phyloP scores from a whole-genome alignment of 2,797 vertebrate species.

The Sebastes iracundus region DNA sequence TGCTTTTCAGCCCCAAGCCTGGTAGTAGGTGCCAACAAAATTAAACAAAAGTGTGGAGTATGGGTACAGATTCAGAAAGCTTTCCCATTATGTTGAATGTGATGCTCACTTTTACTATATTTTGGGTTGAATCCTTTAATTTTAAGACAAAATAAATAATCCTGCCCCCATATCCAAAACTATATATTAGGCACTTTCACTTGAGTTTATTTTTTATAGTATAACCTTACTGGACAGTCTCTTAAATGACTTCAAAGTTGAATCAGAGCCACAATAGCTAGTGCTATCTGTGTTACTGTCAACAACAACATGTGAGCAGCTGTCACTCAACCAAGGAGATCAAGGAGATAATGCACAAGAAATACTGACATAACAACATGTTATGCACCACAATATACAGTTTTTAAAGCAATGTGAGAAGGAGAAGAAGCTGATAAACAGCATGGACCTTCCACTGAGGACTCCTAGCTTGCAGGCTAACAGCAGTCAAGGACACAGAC shows the following conservation, averaged over 20 bases:
- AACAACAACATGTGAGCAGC: constrained; percentile 34
- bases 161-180: background rate
- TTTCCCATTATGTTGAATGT: background rate
- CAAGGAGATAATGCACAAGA: background rate
- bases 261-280: background rate
- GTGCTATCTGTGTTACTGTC: background rate
- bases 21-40: background rate
- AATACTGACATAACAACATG: background rate
- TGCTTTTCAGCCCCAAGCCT: background rate
- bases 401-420: background rate
- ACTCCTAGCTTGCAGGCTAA: constrained; percentile 40
- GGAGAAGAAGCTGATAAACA: background rate
- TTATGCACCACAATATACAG: fast-evolving
- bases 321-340: background rate
- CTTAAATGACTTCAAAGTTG: fast-evolving
- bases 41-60: background rate
- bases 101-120: background rate
- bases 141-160: background rate
- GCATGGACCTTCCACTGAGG: background rate
- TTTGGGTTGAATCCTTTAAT: background rate
- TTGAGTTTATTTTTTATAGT: background rate
- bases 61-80: background rate
- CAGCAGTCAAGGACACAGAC: constrained; percentile 33
- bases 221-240: background rate
- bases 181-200: background rate